Evolutionary conservation across 2,113 vertebrate genomes (phyloP).

Genomic region (Rattus rattus): DNA sequence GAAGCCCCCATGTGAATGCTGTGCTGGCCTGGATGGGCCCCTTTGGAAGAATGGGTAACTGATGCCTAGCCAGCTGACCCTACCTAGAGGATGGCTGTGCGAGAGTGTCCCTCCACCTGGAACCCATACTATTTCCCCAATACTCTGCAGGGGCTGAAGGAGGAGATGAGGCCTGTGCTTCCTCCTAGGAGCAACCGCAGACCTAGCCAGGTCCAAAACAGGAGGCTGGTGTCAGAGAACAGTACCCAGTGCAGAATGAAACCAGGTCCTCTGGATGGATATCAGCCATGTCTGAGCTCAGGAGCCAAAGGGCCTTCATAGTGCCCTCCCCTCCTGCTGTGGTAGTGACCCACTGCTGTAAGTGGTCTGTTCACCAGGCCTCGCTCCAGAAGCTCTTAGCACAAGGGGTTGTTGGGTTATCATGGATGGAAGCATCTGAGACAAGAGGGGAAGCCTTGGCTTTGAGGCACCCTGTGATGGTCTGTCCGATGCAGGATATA

Average conservation of each 20-base stretch:
- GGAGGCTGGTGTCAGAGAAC: background rate
- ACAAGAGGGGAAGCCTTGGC: background rate
- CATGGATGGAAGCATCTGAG: background rate
- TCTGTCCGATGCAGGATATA: background rate
- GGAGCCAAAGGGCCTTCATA: background rate
- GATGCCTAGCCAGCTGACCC: background rate
- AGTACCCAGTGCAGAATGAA: background rate
- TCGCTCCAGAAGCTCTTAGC: background rate
- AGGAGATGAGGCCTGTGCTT: background rate
- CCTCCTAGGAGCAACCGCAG: background rate
- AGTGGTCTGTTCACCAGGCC: background rate
- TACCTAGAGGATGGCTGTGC: background rate
- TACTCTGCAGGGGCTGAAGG: background rate
- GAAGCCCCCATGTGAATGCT: background rate
- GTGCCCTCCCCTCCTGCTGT: background rate
- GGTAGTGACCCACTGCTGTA: background rate
- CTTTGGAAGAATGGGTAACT: too few species aligned
- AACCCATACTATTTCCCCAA: background rate
- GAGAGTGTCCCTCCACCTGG: too few species aligned
- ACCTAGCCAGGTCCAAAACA: background rate
- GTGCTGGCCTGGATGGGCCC: background rate
- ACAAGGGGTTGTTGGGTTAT: background rate
- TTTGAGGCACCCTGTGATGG: background rate
- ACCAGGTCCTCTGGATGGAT: too few species aligned
- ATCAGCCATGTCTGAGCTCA: background rate